Percentiles rank a stretch among this genome's conserved stretches.
These are phyloP conservation scores for Tetanocera ferruginea DNA, from an alignment of 2,888 invertebrate species.

Conservation along the genomic window DNA sequence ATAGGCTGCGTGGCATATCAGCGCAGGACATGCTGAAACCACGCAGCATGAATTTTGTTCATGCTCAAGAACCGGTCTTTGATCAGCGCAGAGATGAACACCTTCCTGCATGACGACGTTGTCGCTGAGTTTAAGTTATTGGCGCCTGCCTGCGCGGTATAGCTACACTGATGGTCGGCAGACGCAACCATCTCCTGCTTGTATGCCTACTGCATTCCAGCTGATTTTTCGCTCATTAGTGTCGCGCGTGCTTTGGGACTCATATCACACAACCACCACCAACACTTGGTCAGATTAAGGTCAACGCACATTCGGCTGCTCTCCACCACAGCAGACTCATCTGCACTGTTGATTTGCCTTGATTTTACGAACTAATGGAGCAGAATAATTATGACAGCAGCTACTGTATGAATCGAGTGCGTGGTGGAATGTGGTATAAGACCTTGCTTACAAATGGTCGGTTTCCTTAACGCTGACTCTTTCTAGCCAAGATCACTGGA, in stretches of 20 bases:
- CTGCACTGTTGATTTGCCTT: background rate
- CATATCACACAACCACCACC: background rate
- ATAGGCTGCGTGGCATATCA: slow-evolving; percentile 30
- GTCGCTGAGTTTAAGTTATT: background rate
- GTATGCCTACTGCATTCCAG: slow-evolving; percentile 20
- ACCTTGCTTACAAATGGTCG: slow-evolving; percentile 4
- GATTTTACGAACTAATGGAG: slow-evolving; percentile 35
- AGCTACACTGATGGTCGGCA: background rate
- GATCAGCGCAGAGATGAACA: slow-evolving; percentile 9
- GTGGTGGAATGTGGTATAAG: background rate
- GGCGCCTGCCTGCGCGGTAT: slow-evolving; percentile 12
- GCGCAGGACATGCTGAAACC: slow-evolving; percentile 22
- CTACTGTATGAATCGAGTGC: slow-evolving; percentile 3
- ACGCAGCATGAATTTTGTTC: slow-evolving; percentile 8
- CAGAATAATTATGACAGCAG: slow-evolving; percentile 36
- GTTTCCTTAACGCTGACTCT: background rate
- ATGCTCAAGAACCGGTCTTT: background rate
- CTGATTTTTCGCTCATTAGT: slow-evolving; percentile 36
- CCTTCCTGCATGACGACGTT: slow-evolving; percentile 6
- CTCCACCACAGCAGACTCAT: background rate
- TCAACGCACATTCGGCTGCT: slow-evolving; percentile 25
- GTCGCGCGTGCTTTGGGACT: slow-evolving; percentile 28
- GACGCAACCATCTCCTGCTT: background rate
- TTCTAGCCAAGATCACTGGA: background rate
- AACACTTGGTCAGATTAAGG: slow-evolving; percentile 32